Conservation (phyloP, 2,113 vertebrate species). For the Riparia riparia region DNA sequence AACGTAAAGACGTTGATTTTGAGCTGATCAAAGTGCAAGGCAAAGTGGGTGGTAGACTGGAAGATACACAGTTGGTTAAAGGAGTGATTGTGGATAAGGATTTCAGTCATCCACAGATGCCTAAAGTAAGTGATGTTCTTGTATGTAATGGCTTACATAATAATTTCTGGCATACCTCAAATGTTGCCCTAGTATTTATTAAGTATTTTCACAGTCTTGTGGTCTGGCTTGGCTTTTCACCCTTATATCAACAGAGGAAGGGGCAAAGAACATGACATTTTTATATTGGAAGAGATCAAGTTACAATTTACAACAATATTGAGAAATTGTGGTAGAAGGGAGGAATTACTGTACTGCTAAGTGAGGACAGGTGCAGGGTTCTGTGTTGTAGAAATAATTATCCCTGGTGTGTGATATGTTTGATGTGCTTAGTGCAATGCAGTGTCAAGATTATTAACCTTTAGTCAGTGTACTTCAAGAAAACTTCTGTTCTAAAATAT, state of each 20-base stretch:
- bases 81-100: slow-evolving; percentile 98
- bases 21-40: slow-evolving; percentile 99
- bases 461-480: background rate
- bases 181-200: background rate
- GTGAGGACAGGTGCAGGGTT: background rate
- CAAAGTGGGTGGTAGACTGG: slow-evolving; percentile 95
- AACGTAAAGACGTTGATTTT: slow-evolving; percentile 97
- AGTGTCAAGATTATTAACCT: background rate
- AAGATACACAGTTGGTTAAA: slow-evolving; percentile 95
- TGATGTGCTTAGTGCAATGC: background rate
- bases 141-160: background rate
- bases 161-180: background rate
- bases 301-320: background rate
- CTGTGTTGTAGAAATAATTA: background rate
- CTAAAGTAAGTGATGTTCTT: slow-evolving; percentile 82
- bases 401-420: background rate
- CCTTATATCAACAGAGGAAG: background rate
- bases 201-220: background rate
- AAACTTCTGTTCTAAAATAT: background rate
- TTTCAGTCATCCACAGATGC: slow-evolving; percentile 99
- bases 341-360: background rate
- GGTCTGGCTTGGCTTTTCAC: background rate
- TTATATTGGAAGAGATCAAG: background rate
- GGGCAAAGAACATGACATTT: background rate
- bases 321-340: background rate